Evolutionary conservation across 1,140 invertebrate genomes (phyloP).

Genomic region (Panagrolaimus sp.): DNA sequence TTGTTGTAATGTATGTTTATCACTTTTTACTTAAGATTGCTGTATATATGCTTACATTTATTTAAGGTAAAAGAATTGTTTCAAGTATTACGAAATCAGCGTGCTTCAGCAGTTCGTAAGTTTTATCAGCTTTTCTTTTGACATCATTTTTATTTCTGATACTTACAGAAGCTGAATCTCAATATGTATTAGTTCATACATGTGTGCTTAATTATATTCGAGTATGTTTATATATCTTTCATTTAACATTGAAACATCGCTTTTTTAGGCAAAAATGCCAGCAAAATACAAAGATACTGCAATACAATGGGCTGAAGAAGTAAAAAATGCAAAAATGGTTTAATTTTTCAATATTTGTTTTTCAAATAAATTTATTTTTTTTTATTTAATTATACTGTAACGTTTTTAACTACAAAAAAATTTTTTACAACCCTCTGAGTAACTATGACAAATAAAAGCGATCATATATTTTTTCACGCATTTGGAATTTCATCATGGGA

Average conservation of each 20-base stretch:
- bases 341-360: no score
- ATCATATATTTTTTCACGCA: no score
- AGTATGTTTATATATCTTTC: background rate
- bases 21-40: background rate
- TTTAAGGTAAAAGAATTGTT: slow-evolving; percentile 12
- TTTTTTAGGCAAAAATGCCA: slow-evolving; percentile 14
- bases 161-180: background rate
- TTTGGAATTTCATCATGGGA: no score
- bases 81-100: background rate
- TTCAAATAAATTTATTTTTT: no score
- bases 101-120: background rate
- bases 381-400: no score
- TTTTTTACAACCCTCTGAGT: no score
- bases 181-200: slow-evolving; percentile 1
- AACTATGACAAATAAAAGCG: no score
- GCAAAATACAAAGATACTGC: slow-evolving; percentile 8
- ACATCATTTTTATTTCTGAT: no score
- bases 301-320: background rate
- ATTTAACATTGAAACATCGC: no score
- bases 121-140: no score
- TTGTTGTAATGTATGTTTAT: background rate
- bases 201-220: slow-evolving; percentile 5
- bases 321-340: background rate
- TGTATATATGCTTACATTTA: background rate
- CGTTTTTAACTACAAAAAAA: no score